Evolutionary conservation across 2,888 invertebrate species (phyloP).

Genomic region (Exephanes ischioxanthus): DNA sequence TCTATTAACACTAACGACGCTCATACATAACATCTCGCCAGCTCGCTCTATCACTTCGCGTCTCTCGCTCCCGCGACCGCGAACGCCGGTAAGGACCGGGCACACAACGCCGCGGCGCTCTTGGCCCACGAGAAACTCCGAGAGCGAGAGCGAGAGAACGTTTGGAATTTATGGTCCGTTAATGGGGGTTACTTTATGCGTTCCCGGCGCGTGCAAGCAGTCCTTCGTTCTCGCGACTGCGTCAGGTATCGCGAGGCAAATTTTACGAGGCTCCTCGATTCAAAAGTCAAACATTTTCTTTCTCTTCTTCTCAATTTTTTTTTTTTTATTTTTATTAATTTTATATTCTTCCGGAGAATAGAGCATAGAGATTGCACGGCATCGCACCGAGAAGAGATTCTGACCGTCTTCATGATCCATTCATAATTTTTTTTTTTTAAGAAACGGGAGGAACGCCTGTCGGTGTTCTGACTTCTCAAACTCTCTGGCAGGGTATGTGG

Average conservation of each 20-base stretch:
- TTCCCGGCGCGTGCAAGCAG: slow-evolving; percentile 76
- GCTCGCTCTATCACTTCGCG: slow-evolving; percentile 72
- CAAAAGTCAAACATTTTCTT: slow-evolving; percentile 59
- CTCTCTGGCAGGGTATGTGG: too few relatives aligned
- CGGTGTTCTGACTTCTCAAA: too few relatives aligned
- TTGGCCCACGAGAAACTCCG: slow-evolving; percentile 40
- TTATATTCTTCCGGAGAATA: background rate
- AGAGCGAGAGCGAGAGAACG: slow-evolving; percentile 61
- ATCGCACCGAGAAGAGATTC: too few relatives aligned
- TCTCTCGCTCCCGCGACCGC: slow-evolving; percentile 58
- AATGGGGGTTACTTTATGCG: slow-evolving; percentile 84
- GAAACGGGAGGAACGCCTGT: background rate
- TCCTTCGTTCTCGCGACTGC: slow-evolving; percentile 74
- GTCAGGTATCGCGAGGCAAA: slow-evolving; percentile 77
- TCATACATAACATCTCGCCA: slow-evolving; percentile 83
- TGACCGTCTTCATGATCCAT: too few relatives aligned
- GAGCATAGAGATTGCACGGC: background rate
- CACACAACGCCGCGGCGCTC: slow-evolving; percentile 30
- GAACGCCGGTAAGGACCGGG: slow-evolving; percentile 61
- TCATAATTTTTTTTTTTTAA: background rate
- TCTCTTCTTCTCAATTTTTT: slow-evolving; percentile 11
- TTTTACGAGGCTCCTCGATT: slow-evolving; percentile 73
- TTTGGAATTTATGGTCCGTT: slow-evolving; percentile 83
- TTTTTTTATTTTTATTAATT: background rate
- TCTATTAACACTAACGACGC: slow-evolving; percentile 85